Conservation (phyloP, 2,113 vertebrate genomes). For the Pluvialis apricaria region DNA sequence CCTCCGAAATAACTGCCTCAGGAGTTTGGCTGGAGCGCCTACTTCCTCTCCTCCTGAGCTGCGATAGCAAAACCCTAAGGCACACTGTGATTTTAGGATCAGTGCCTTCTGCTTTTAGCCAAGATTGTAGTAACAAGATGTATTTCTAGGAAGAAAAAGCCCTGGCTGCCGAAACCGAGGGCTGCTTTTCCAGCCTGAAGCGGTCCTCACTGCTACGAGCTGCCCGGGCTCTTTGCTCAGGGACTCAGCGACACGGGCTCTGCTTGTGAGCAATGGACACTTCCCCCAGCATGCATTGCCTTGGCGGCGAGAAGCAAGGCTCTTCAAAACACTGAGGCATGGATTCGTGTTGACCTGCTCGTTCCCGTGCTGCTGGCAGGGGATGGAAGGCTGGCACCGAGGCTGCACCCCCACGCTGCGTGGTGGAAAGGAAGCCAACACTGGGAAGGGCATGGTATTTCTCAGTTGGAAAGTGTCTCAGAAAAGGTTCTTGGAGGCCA, state of each 20-base stretch:
- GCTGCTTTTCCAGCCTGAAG: not conserved
- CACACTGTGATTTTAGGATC: not conserved
- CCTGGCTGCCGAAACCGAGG: not conserved
- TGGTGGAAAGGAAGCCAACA: not conserved
- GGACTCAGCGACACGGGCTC: rapidly evolving
- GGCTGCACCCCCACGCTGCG: not conserved
- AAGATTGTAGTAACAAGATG: not conserved
- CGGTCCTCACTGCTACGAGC: rapidly evolving
- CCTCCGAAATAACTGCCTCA: not conserved
- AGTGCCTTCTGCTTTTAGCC: not conserved
- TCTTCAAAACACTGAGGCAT: rapidly evolving
- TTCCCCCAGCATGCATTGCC: rapidly evolving
- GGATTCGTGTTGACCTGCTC: rapidly evolving
- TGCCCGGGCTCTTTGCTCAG: not conserved
- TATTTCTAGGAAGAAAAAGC: not conserved
- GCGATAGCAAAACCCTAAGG: not conserved
- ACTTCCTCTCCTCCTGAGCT: not conserved
- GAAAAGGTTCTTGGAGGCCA: not conserved
- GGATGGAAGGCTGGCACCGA: not conserved
- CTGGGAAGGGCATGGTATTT: not conserved
- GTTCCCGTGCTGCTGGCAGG: not conserved
- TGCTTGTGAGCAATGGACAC: rapidly evolving
- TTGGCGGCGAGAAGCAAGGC: not conserved
- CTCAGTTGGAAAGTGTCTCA: not conserved
- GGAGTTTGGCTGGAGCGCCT: not conserved